Evolutionary conservation across 23 tunicate species (phyloP).

Genomic region (Botrylloides violaceus): DNA sequence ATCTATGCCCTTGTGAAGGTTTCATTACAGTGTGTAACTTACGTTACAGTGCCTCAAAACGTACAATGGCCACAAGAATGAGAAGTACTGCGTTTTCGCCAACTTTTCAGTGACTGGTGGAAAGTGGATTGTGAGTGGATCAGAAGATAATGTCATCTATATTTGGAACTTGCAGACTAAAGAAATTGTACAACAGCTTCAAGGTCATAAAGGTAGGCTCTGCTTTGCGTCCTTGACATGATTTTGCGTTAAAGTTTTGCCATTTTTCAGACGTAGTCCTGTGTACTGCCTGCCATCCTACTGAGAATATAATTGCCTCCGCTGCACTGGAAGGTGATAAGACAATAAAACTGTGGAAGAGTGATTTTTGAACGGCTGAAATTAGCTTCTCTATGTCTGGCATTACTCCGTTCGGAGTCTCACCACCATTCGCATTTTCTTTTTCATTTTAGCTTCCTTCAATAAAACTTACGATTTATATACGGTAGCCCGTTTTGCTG

Average conservation of each 20-base stretch:
- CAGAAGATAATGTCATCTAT: slow-evolving; percentile 81
- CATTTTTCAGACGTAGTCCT: slow-evolving; percentile 71
- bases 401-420: too few relatives aligned
- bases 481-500: too few relatives aligned
- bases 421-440: too few relatives aligned
- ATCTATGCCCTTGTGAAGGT: not conserved
- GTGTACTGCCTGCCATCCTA: slow-evolving; percentile 93
- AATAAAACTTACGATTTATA: too few relatives aligned
- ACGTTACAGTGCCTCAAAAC: slow-evolving; percentile 68
- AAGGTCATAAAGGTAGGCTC: slow-evolving; percentile 77
- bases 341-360: slow-evolving; percentile 90
- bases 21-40: not conserved
- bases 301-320: slow-evolving; percentile 88
- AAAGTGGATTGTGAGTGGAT: slow-evolving; percentile 96
- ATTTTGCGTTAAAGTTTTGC: not conserved
- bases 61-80: slow-evolving; percentile 88
- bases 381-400: too few relatives aligned
- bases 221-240: not conserved
- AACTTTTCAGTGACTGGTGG: slow-evolving; percentile 98
- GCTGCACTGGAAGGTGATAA: slow-evolving; percentile 90
- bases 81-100: slow-evolving; percentile 96
- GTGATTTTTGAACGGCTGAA: slow-evolving; percentile 78
- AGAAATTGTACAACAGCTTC: slow-evolving; percentile 88
- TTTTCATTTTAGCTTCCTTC: too few relatives aligned
- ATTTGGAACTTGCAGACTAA: slow-evolving; percentile 96